Base-by-base conservation (phyloP, 2,888 invertebrate genomes). In the Glyphotaelius pellucidus region DNA sequence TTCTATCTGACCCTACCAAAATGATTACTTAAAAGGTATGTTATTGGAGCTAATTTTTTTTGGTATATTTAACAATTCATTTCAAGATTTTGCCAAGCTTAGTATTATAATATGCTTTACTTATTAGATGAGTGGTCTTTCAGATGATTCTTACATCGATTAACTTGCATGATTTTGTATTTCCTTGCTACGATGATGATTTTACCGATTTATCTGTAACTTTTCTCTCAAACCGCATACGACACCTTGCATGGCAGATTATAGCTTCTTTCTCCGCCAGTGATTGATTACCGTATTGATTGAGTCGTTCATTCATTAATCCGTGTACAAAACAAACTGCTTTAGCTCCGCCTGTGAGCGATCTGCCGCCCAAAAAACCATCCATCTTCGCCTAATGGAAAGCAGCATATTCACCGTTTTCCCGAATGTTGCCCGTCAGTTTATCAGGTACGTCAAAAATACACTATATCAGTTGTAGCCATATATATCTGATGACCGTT, bases 251-350 rank as follows among this genome's bases (percentile, higher is more conserved):
- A 32, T 9, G 67, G 52, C 42, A 32, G 42, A n/a, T 47, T 52
- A 67, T 31, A 31, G 87, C 47, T 47, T 30, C 42, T 47, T 87
- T 52, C 87, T 12, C 30, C 52, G 31, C 31, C 31, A 19, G 87
- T 91, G 91, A 93, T 93, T 92, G 90, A 92, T 92, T 87, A 67
- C 80, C 19, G 81, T 86, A 92, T 91, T 92, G 92, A 93, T 93
- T 90, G 86, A 92, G 92, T 92, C 80, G 83, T 93, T 42, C 84
- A 85, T 91, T 93, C 90, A 91, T 91, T 92, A 90, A 92, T 92
- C 84, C 88, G 90, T 42, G 67, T 90, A 90, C 52, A 91, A 90
- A 91, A 87, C 81, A 90, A 52, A 84, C 90, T 81, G 79, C 32
- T 79, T 90, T 79, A 91, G 32, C 83, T 81, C 89, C 67, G 91